phyloP scores from a whole-genome alignment of 2,113 vertebrate genomes.

The Crotalus helleri region DNA sequence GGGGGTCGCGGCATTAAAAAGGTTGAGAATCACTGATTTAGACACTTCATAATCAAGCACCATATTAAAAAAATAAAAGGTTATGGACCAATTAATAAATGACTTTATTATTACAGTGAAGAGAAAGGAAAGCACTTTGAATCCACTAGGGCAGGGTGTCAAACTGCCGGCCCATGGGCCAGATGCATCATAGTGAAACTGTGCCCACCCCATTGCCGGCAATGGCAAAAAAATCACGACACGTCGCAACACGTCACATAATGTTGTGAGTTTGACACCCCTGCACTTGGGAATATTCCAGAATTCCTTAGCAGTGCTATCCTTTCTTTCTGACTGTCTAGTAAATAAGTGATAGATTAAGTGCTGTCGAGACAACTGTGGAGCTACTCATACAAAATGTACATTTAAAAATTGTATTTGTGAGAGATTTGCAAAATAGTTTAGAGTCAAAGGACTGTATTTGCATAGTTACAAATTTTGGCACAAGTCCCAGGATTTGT shows the following conservation, averaged over 20 bases:
- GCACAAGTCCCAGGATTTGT: not conserved
- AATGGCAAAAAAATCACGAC: too few relatives aligned
- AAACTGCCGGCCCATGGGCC: too few relatives aligned
- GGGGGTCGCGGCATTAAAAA: too few relatives aligned
- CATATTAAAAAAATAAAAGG: not conserved
- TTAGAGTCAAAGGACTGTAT: not conserved
- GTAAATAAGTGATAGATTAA: slow-evolving; percentile 1
- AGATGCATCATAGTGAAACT: too few relatives aligned
- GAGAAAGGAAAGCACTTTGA: not conserved
- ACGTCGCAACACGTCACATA: too few relatives aligned
- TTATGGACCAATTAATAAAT: not conserved
- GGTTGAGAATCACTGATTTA: not conserved
- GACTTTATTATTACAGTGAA: not conserved
- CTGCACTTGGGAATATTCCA: not conserved
- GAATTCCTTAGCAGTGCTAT: not conserved
- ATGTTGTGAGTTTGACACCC: too few relatives aligned
- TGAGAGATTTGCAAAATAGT: not conserved
- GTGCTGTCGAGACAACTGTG: not conserved
- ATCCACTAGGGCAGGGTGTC: not conserved
- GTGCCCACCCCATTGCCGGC: too few relatives aligned
- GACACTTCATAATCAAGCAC: not conserved
- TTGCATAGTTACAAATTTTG: not conserved
- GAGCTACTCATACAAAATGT: not conserved
- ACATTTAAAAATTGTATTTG: not conserved
- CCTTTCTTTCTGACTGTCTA: not conserved